These are phyloP conservation scores for Chydorus sphaericus DNA, from an alignment of 2,888 invertebrate species.

Conservation along the genomic window DNA sequence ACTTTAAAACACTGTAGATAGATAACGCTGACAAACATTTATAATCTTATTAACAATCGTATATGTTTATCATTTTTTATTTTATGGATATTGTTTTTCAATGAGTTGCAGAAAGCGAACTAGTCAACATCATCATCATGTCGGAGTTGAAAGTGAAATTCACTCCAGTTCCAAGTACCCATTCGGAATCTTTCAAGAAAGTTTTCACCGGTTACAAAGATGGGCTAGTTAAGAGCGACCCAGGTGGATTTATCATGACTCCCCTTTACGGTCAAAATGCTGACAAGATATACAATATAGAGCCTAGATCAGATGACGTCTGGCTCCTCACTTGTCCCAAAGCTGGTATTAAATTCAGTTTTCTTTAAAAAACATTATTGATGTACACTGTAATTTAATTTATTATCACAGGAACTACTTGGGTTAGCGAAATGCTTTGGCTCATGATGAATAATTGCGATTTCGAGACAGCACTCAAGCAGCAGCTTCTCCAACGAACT, in stretches of 20 bases:
- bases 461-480: conserved; percentile 21
- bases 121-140: too few species aligned
- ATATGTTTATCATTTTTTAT: too few species aligned
- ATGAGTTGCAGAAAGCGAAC: too few species aligned
- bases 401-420: conserved; percentile 29
- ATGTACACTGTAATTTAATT: too few species aligned
- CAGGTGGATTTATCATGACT: conserved; percentile 9
- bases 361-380: too few species aligned
- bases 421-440: conserved; percentile 32
- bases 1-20: too few species aligned
- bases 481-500: conserved; percentile 31
- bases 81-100: too few species aligned
- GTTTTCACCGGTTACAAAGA: not conserved
- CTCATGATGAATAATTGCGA: conserved; percentile 26
- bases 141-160: not conserved
- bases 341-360: conserved; percentile 26
- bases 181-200: not conserved
- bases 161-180: not conserved
- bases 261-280: conserved; percentile 31
- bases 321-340: conserved; percentile 30
- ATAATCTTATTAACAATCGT: too few species aligned
- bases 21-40: too few species aligned
- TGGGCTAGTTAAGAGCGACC: not conserved
- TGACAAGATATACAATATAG: conserved; percentile 29
- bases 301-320: conserved; percentile 33